Evolutionary conservation across 2,888 invertebrate genomes (phyloP).

Genomic region (Dicyrtoma fusca): DNA sequence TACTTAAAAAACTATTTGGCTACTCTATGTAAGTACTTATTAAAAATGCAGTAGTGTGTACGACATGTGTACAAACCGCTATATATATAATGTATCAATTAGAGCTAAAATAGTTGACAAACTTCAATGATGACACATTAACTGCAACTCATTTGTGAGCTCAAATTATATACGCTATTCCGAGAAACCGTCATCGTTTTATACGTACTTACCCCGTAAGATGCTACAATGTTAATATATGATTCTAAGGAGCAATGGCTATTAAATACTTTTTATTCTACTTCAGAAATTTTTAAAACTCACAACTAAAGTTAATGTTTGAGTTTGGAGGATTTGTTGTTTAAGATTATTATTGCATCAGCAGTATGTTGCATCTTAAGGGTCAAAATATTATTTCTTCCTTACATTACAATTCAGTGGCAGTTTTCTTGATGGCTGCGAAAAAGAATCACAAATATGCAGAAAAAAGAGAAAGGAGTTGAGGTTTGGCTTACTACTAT

Average conservation of each 20-base stretch:
- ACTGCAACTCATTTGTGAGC: background rate
- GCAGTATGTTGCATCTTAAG: background rate
- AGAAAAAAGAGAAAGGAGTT: slow-evolving; percentile 9
- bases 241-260: too few relatives aligned
- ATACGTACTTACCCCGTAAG: background rate
- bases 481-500: background rate
- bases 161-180: too few relatives aligned
- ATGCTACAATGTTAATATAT: background rate
- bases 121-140: background rate
- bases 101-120: background rate
- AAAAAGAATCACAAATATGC: too few relatives aligned
- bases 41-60: too few relatives aligned
- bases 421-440: background rate
- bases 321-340: background rate
- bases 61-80: too few relatives aligned
- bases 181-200: too few relatives aligned
- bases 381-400: background rate
- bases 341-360: background rate
- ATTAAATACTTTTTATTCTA: too few relatives aligned
- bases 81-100: too few relatives aligned
- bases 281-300: too few relatives aligned
- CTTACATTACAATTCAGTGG: background rate
- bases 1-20: too few relatives aligned
- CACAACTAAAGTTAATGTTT: background rate
- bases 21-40: too few relatives aligned